Evolutionary conservation across 92 coral and sea anemone species (phyloP), one percentile per base, ranked within the genome.

Genomic region (Palythoa grandiflora): DNA sequence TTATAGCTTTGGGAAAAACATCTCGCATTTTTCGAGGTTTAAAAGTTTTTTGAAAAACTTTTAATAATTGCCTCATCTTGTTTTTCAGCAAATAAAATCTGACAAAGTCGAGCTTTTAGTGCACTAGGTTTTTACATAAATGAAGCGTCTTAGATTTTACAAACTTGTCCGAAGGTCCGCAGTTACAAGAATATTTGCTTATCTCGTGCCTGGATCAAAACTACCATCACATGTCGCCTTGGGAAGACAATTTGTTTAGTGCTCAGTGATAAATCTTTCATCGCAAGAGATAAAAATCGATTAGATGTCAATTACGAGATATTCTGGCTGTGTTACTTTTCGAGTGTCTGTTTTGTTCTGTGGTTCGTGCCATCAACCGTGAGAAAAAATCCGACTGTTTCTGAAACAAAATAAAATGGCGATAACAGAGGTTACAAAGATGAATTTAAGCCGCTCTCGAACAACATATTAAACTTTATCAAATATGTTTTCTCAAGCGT

Each of bases 201-300:
- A 77, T 77, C 83, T 77, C 51, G 50, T 77, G 83, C 78, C 15
- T 2, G 51, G 28, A 53, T 53, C 47, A 12, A 5, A 6, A 16
- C 40, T 38, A 77, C 12, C 19, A 10, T n/a, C 63, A 66, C 54
- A 36, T 53, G 47, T 66, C 38, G 55, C 47, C 11, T 12, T 55
- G 35, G 19, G 35, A 61, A 79, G 84, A 79, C 84, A 59, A 79
- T 51, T 47, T 65, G 36, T 68, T 81, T 47, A 21, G 44, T 37
- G 21, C 37, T 17, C 17, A 81, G 75, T 66, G 10, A 81, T 81
- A 68, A 81, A 81, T 66, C 86, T 81, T 48, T 81, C 86, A 81
- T 47, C 86, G 44, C 35, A 48, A 12, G 60, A 65, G 60, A 80
- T 38, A 68, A 39, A 38, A 63, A 40, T 16, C 5, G 1, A 37